A percentile compares a stretch with the other conserved stretches of the same genome.
Evolutionary conservation across 2,797 vertebrate genomes (phyloP).

Genomic region (Cuniculus paca): DNA sequence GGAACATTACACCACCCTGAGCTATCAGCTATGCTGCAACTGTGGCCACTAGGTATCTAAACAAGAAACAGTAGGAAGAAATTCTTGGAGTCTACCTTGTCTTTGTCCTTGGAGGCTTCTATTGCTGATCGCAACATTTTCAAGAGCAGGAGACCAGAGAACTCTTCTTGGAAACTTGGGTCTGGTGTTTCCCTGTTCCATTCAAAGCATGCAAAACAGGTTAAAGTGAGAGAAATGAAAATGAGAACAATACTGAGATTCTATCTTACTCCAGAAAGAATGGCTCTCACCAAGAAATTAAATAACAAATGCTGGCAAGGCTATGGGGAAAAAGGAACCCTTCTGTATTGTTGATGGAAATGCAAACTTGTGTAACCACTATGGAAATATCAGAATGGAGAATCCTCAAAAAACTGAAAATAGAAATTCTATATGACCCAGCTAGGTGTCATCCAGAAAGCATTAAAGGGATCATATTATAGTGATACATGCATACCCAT

Average conservation of each 20-base stretch:
- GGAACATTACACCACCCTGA: background rate
- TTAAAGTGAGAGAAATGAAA: conserved; percentile 10
- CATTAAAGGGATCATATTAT: background rate
- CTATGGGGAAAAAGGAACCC: background rate
- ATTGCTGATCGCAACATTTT: conserved; percentile 96
- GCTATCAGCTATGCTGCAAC: background rate
- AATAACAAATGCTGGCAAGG: background rate
- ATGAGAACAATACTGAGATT: background rate
- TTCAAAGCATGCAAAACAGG: conserved; percentile 20
- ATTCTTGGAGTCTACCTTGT: conserved; percentile 90
- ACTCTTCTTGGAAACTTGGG: conserved; percentile 95
- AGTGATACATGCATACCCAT: background rate
- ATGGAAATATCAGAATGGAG: background rate
- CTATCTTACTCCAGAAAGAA: background rate
- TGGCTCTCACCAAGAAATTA: background rate
- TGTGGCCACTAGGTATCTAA: no score
- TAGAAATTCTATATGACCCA: background rate
- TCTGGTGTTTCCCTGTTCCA: conserved; percentile 92
- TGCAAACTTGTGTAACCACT: background rate
- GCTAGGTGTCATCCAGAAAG: background rate
- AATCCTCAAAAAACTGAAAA: background rate
- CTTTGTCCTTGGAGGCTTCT: conserved; percentile 95
- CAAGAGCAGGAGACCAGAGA: conserved; percentile 96
- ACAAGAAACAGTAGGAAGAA: fast-evolving
- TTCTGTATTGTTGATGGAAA: background rate